Conservation (phyloP, 2,888 invertebrate species). For the Cyaniris semiargus region DNA sequence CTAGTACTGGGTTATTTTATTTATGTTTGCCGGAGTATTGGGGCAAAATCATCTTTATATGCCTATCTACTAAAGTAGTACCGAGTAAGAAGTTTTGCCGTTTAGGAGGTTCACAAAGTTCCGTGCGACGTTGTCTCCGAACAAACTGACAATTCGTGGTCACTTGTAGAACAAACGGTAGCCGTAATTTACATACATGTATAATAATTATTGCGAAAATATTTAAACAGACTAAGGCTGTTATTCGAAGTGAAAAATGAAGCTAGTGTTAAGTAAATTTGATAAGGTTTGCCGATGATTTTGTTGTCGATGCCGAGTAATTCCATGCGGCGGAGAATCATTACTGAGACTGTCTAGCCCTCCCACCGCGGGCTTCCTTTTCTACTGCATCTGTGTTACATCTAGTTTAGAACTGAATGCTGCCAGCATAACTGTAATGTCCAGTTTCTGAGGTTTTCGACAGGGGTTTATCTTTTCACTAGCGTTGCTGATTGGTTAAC, state of each 20-base stretch:
- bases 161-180: slow-evolving; percentile 12
- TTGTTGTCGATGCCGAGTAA: neutral
- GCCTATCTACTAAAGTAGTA: slow-evolving; percentile 16
- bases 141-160: slow-evolving; percentile 4
- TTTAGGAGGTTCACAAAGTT: slow-evolving; percentile 16
- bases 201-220: slow-evolving; percentile 23
- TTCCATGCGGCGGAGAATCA: slow-evolving; percentile 33
- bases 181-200: slow-evolving; percentile 21
- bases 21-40: slow-evolving; percentile 11
- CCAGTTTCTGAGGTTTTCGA: too few relatives aligned
- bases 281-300: slow-evolving; percentile 7
- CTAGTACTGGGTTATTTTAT: slow-evolving; percentile 6
- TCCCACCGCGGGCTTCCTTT: slow-evolving; percentile 45
- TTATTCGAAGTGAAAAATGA: slow-evolving; percentile 28
- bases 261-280: slow-evolving; percentile 29
- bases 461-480: too few relatives aligned
- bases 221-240: slow-evolving; percentile 32
- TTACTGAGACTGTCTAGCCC: slow-evolving; percentile 53
- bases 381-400: slow-evolving; percentile 33
- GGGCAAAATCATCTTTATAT: slow-evolving; percentile 27
- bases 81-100: slow-evolving; percentile 11
- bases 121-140: neutral
- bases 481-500: too few relatives aligned
- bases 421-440: neutral
- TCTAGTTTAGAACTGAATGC: neutral